Conservation (phyloP, 2,113 vertebrate species). For the Leptodactylus fuscus region DNA sequence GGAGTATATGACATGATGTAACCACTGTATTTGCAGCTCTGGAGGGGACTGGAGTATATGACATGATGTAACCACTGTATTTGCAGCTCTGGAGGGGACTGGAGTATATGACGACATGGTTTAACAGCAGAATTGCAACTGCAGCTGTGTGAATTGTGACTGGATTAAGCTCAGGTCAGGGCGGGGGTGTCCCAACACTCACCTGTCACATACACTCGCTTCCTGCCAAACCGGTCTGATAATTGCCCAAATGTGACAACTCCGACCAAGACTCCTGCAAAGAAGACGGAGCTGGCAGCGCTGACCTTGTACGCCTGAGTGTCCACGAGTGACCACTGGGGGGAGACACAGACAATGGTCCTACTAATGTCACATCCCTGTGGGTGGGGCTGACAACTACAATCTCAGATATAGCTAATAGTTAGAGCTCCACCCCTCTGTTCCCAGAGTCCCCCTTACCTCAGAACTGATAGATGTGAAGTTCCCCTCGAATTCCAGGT, state of each 20-base stretch:
- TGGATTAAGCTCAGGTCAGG: too few species aligned
- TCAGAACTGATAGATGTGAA: constrained; percentile 82
- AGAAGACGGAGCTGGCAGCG: constrained; percentile 79
- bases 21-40: too few species aligned
- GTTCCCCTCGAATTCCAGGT: constrained; percentile 72
- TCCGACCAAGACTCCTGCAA: constrained; percentile 81
- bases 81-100: background rate
- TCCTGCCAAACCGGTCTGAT: constrained; percentile 79
- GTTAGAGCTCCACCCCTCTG: too few species aligned
- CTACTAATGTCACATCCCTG: background rate
- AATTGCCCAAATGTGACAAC: constrained; percentile 81
- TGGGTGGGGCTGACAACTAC: too few species aligned
- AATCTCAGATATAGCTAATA: too few species aligned
- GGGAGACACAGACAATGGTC: background rate
- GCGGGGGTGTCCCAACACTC: too few species aligned
- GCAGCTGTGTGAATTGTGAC: too few species aligned
- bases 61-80: too few species aligned
- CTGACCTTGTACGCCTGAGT: constrained; percentile 77
- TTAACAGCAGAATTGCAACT: too few species aligned
- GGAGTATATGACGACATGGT: background rate
- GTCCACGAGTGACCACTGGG: constrained; percentile 81
- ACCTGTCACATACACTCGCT: constrained; percentile 81
- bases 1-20: background rate
- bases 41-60: background rate
- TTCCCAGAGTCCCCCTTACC: constrained; percentile 65